Evolutionary conservation across 2,888 invertebrate species (phyloP), one percentile per base, ranked within the genome.

Genomic region (Ennomos fuscantarius): DNA sequence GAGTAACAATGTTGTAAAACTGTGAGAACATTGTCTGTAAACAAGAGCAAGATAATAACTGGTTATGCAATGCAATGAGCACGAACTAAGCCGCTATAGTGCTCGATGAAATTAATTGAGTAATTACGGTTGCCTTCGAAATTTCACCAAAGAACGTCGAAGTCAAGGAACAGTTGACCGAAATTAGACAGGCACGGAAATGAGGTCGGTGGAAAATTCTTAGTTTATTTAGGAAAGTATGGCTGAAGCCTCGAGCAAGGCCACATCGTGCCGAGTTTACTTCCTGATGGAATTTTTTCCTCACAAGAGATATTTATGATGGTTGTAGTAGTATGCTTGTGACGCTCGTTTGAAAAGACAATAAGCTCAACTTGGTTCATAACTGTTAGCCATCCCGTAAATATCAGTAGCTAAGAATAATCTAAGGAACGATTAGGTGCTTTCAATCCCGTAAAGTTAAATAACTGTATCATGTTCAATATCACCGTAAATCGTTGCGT

Each of bases 31-130:
- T 69, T 74, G 73, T 67, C 68, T 73, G 73, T 76, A 79, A 84
- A 82, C 80, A 82, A 82, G 81, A 81, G 81, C 81, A 76, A 76
- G 79, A 78, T 81, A 83, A 83, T 80, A 82, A 86, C 80, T 74
- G 71, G 83, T 86, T 85, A 81, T 82, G 85, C 78, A 86, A 85
- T 69, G 67, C 68, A 79, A 76, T 74, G 72, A 73, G 76, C 82
- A 68, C 74, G 72, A 78, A 73, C 74, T 73, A 71, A 78, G 72
- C 74, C 72, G 66, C 70, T 69, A 53, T 31, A 63, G 67, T 62
- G 69, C 65, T 35, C 70, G 69, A 73, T 75, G 71, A 75, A 79
- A 81, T 81, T 84, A 79, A 82, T 84, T 81, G 79, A 81, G 79
- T 80, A 76, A 86, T 83, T 84, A 79, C 62, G 66, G 73, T 74